Conservation (phyloP, 2,113 vertebrate genomes). For the Deroptyus accipitrinus region DNA sequence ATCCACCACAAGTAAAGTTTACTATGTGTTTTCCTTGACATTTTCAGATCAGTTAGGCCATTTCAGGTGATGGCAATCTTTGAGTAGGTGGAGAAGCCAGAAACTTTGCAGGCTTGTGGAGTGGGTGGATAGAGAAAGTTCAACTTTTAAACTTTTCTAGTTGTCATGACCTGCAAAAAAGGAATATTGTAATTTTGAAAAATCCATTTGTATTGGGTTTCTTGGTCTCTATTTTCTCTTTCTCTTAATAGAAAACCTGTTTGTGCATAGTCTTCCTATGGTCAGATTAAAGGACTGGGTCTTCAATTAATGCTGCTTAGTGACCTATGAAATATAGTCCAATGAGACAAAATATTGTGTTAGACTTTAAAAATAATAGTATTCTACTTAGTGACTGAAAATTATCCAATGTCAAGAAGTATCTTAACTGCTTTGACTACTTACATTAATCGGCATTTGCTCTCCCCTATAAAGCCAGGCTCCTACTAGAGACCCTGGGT, state of each 20-base stretch:
- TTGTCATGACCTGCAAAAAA: not conserved
- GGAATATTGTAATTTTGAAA: not conserved
- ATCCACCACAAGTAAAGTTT: not conserved
- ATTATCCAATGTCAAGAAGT: not conserved
- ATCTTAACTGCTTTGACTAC: not conserved
- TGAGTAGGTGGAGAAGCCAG: not conserved
- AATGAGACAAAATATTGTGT: not conserved
- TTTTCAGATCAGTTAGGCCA: not conserved
- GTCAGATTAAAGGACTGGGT: not conserved
- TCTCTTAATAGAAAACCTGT: not conserved
- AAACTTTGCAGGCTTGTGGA: not conserved
- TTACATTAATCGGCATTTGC: not conserved
- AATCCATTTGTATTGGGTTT: not conserved
- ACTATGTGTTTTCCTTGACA: not conserved
- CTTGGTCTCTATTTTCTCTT: not conserved
- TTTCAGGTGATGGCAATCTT: not conserved
- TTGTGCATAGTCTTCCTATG: not conserved
- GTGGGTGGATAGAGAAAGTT: not conserved
- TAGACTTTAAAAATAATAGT: not conserved
- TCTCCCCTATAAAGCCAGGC: not conserved
- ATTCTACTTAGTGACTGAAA: not conserved
- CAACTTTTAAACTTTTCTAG: not conserved
- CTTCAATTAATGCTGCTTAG: conserved; percentile 4
- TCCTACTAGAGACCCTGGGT: not conserved
- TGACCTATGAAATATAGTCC: conserved; percentile 7